A percentile compares a stretch with the other conserved stretches of the same genome.
phyloP scores from a whole-genome alignment of 2,797 vertebrate species.

The Acrocephalus scirpaceus region DNA sequence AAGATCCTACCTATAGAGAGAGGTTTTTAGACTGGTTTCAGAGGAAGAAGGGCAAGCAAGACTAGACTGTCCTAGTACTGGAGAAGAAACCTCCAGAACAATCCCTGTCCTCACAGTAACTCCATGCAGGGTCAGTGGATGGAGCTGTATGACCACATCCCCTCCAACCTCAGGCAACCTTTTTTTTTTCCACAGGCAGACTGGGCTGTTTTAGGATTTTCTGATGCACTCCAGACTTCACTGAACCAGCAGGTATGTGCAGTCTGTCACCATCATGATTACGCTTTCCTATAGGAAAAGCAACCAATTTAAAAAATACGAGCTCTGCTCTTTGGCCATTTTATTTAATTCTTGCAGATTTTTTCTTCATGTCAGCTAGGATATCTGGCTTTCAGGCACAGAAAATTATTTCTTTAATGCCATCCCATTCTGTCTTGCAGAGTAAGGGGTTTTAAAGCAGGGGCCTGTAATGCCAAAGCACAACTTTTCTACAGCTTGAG shows the following conservation, averaged over 20 bases:
- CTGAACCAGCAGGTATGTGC: not conserved
- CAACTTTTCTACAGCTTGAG: not conserved
- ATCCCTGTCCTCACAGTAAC: not conserved
- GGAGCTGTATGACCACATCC: not conserved
- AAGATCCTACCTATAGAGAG: not conserved
- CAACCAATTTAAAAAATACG: not conserved
- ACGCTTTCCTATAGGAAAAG: not conserved
- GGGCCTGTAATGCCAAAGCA: not conserved
- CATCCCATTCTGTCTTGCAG: not conserved
- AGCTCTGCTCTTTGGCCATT: not conserved
- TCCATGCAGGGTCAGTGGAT: accelerated
- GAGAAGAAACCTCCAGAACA: not conserved
- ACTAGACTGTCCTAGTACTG: not conserved
- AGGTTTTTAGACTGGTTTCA: not conserved
- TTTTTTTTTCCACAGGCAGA: not conserved
- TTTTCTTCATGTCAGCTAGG: not conserved
- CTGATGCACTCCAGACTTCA: not conserved
- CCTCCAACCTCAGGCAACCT: not conserved
- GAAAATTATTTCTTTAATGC: not conserved
- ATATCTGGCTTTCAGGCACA: not conserved
- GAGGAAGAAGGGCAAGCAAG: not conserved
- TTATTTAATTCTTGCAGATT: not conserved
- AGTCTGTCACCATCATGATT: accelerated
- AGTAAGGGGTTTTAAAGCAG: not conserved
- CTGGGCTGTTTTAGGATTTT: not conserved